phyloP scores from a whole-genome alignment of 2,113 vertebrate genomes.

The Halcyon malimbica region DNA sequence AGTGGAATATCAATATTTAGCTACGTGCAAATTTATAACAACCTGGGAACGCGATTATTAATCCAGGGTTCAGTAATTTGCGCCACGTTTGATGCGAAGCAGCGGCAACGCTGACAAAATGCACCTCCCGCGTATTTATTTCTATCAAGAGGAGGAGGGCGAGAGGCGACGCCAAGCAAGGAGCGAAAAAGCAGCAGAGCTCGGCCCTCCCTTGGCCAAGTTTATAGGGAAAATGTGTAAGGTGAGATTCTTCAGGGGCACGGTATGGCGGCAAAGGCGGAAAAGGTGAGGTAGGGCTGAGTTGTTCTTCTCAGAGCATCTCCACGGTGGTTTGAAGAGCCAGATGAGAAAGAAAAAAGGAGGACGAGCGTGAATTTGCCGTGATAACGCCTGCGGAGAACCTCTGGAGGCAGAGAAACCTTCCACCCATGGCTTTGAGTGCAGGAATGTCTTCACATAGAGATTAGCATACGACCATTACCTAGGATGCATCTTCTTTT shows the following conservation, averaged over 20 bases:
- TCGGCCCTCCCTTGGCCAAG: not conserved
- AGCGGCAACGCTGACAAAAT: not conserved
- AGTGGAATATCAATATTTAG: conserved; percentile 58
- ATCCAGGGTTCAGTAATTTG: not conserved
- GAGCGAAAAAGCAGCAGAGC: not conserved
- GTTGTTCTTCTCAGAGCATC: not conserved
- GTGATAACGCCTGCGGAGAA: not conserved
- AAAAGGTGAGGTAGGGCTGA: not conserved
- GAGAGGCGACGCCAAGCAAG: not conserved
- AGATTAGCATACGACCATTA: not conserved
- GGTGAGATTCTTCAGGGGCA: not conserved
- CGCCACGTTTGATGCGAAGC: not conserved
- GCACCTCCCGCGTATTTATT: not conserved
- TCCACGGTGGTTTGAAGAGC: not conserved
- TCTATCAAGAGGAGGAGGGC: not conserved
- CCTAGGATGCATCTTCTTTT: not conserved
- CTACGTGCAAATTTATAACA: conserved; percentile 30
- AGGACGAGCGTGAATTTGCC: not conserved
- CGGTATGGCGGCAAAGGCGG: not conserved
- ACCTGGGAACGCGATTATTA: not conserved
- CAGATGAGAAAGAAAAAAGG: not conserved
- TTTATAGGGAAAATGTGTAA: not conserved
- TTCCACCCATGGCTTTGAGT: not conserved
- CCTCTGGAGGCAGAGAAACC: not conserved
- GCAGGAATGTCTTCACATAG: not conserved